Conservation (phyloP, 2,113 vertebrate genomes). For the Naja naja region DNA sequence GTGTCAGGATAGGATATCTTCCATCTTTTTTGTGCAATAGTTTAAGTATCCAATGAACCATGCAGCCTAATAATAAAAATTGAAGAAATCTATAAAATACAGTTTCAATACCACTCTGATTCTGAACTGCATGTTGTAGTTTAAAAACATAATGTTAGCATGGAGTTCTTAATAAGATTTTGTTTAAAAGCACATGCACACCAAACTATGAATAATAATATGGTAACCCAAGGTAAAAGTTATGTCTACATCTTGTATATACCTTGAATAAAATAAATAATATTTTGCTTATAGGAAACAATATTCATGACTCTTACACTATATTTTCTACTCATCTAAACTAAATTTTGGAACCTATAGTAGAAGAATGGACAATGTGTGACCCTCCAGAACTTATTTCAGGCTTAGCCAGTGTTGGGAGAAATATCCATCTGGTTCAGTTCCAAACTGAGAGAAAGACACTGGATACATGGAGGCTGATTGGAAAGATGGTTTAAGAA, state of each 20-base stretch:
- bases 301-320: neutral
- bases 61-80: neutral
- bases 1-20: neutral
- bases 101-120: slow-evolving; percentile 23
- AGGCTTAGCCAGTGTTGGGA: neutral
- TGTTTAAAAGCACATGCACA: neutral
- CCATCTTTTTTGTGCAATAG: neutral
- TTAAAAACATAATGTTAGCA: slow-evolving; percentile 45
- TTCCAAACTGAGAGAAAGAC: too few relatives aligned
- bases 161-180: neutral
- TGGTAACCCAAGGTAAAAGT: neutral
- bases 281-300: neutral
- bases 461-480: too few relatives aligned
- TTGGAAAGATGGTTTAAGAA: too few relatives aligned
- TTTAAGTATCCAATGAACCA: neutral
- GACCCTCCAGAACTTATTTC: neutral
- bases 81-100: neutral
- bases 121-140: slow-evolving; percentile 77
- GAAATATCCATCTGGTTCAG: too few relatives aligned
- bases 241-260: neutral
- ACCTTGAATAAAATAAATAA: neutral
- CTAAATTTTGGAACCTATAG: neutral
- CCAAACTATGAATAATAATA: neutral
- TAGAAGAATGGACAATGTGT: neutral
- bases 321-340: neutral